Evolutionary conservation across 1,140 invertebrate genomes (phyloP).

Genomic region (Trialeurodes vaporariorum): DNA sequence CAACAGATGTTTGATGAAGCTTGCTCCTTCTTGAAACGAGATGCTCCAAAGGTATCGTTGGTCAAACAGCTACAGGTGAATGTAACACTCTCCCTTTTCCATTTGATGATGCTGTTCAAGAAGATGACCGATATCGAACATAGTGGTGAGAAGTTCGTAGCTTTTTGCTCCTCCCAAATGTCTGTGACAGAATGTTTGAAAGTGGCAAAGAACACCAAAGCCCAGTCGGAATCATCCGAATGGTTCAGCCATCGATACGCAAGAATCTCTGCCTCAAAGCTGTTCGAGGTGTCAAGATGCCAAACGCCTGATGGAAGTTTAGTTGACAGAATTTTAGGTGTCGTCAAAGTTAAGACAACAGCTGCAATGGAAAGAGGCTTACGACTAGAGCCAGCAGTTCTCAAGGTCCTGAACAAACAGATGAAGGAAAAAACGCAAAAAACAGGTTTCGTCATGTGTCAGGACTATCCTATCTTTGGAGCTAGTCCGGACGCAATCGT

Average conservation of each 20-base stretch:
- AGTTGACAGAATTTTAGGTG: slow-evolving; percentile 2
- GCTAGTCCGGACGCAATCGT: slow-evolving; percentile 37
- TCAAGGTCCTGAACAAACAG: not conserved
- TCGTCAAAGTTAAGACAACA: not conserved
- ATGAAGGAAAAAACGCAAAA: slow-evolving; percentile 15
- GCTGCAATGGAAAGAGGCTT: slow-evolving; percentile 1
- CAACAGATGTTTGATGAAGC: too few species aligned
- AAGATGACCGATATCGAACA: too few species aligned
- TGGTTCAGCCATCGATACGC: slow-evolving; percentile 27
- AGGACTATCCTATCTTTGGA: slow-evolving; percentile 27
- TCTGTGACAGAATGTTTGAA: too few species aligned
- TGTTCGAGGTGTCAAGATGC: slow-evolving; percentile 16
- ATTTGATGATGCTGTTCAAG: too few species aligned
- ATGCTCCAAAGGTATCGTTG: too few species aligned
- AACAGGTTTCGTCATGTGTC: slow-evolving; percentile 21
- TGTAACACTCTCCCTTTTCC: too few species aligned
- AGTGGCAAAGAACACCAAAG: too few species aligned
- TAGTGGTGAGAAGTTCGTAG: too few species aligned
- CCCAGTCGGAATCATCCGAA: too few species aligned
- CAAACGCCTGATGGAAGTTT: slow-evolving; percentile 3
- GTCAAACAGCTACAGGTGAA: too few species aligned
- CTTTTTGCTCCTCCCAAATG: too few species aligned
- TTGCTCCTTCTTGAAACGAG: too few species aligned
- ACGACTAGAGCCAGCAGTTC: slow-evolving; percentile 6
- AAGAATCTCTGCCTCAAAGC: slow-evolving; percentile 28